A percentile compares a stretch with the other conserved stretches of the same genome.
Conservation (phyloP, 2,797 vertebrate species). For the Mus spretus region DNA sequence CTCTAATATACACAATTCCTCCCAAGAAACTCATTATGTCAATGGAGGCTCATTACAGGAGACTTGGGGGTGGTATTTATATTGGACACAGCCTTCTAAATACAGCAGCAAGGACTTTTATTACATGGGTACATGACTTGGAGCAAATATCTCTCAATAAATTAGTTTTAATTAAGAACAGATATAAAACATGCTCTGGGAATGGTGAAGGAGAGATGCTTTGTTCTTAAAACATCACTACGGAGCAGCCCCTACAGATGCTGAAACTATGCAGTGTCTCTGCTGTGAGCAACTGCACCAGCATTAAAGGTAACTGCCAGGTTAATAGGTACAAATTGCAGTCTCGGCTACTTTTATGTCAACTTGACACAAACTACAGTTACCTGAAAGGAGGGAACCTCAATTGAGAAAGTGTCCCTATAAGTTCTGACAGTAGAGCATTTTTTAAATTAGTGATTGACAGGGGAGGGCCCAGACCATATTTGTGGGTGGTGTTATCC, state of each 20-base stretch:
- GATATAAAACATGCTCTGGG: constrained; percentile 53
- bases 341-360: background rate
- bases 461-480: background rate
- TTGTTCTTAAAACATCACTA: background rate
- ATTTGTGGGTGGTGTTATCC: background rate
- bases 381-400: background rate
- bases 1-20: constrained; percentile 75
- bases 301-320: background rate
- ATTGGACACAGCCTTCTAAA: constrained; percentile 73
- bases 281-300: background rate
- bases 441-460: background rate
- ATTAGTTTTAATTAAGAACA: constrained; percentile 71
- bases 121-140: constrained; percentile 57
- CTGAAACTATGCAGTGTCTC: background rate
- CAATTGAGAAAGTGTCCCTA: background rate
- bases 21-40: constrained; percentile 73
- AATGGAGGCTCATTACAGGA: constrained; percentile 63
- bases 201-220: background rate
- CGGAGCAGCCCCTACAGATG: background rate
- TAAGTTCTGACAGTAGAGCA: background rate
- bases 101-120: constrained; percentile 70
- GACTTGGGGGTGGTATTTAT: constrained; percentile 72
- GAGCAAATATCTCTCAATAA: constrained; percentile 66
- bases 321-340: constrained; percentile 18
- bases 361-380: background rate